A percentile compares a stretch with the other conserved stretches of the same genome.
Conservation (phyloP, 2,888 invertebrate genomes). For the Apodemia mormo region DNA sequence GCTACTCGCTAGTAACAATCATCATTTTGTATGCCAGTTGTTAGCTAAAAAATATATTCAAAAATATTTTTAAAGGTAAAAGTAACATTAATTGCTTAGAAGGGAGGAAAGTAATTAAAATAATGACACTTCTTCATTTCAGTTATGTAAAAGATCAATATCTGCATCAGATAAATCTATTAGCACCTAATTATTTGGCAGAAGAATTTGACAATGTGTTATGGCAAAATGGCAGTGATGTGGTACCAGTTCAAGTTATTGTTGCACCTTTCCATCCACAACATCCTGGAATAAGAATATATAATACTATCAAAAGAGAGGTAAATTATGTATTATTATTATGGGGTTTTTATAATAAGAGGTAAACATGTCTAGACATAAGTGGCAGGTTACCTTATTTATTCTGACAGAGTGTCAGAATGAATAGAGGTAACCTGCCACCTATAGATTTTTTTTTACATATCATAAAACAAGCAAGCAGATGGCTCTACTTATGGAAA, state of each 20-base stretch:
- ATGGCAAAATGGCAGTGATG: constrained; percentile 86
- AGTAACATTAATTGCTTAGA: too few relatives aligned
- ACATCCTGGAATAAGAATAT: constrained; percentile 85
- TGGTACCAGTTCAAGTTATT: constrained; percentile 82
- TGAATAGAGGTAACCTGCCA: too few relatives aligned
- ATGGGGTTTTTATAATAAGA: not conserved
- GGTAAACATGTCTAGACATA: too few relatives aligned
- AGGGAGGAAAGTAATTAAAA: too few relatives aligned
- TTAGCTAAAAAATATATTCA: too few relatives aligned
- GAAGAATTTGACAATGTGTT: constrained; percentile 86
- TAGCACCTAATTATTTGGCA: constrained; percentile 91
- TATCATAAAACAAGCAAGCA: too few relatives aligned
- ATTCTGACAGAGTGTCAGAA: too few relatives aligned
- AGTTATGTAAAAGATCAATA: constrained; percentile 89
- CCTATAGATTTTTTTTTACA: too few relatives aligned
- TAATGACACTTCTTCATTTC: constrained; percentile 36
- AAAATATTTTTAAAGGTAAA: not conserved
- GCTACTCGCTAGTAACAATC: not conserved
- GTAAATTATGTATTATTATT: constrained; percentile 53
- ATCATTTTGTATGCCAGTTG: not conserved
- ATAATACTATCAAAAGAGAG: constrained; percentile 83
- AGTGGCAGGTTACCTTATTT: too few relatives aligned
- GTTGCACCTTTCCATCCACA: constrained; percentile 84
- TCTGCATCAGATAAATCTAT: constrained; percentile 88
- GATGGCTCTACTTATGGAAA: too few relatives aligned